phyloP scores from a whole-genome alignment of 2,113 vertebrate species.

The Poeciliopsis occidentalis region DNA sequence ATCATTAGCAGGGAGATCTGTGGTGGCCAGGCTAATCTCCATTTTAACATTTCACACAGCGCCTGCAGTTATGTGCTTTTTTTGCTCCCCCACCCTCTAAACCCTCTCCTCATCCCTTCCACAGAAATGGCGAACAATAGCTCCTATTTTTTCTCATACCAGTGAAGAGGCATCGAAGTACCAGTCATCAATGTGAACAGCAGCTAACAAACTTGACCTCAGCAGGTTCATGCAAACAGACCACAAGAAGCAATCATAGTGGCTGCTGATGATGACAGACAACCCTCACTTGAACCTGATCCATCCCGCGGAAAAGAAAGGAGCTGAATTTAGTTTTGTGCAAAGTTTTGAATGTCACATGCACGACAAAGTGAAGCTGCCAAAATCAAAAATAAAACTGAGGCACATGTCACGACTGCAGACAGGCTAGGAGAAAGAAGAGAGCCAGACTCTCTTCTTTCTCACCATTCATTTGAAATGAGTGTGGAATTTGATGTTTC shows the following conservation, averaged over 20 bases:
- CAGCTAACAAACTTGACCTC: conserved; percentile 58
- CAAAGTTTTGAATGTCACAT: conserved; percentile 24
- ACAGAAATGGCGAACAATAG: conserved; percentile 50
- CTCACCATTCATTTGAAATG: too few relatives aligned
- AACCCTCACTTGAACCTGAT: conserved; percentile 43
- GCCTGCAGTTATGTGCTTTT: conserved; percentile 69
- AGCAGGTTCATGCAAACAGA: conserved; percentile 36
- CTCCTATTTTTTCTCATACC: conserved; percentile 8
- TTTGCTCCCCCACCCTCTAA: not conserved
- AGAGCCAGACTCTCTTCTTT: too few relatives aligned
- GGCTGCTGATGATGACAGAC: conserved; percentile 33
- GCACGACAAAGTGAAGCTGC: not conserved
- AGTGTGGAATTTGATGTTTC: too few relatives aligned
- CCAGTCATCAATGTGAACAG: conserved; percentile 21
- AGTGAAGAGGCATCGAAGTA: conserved; percentile 35
- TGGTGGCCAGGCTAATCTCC: conserved; percentile 71
- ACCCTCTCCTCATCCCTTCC: conserved; percentile 9
- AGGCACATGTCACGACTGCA: too few relatives aligned
- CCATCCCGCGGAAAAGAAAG: conserved; percentile 27
- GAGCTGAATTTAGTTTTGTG: conserved; percentile 9
- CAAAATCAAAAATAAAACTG: not conserved
- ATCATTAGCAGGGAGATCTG: conserved; percentile 69
- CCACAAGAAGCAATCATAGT: conserved; percentile 30
- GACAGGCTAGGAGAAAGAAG: too few relatives aligned
- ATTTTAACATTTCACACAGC: conserved; percentile 76